Base-by-base conservation (phyloP, 2,113 vertebrate species). In the Xyliphius kryptos region DNA sequence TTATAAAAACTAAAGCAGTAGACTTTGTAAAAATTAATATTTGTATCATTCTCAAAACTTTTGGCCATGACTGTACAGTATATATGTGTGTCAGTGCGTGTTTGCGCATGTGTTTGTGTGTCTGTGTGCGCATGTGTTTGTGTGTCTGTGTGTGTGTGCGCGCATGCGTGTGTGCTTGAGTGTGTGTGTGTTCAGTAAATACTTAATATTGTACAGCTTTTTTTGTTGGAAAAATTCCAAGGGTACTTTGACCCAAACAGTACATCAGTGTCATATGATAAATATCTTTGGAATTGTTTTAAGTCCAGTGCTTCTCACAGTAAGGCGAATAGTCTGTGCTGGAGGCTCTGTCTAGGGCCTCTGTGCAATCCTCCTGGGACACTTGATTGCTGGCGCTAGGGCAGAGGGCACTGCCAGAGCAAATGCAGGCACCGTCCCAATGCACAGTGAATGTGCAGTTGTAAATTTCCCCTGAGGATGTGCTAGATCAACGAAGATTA, bases 331-430 rank as follows among this genome's bases (percentile, higher is more conserved):
- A 56, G 77, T 80, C 80, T 86, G 81, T 83, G 9, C 16, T 63
- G 43, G 14, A n/a, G 43, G 2, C 43, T n/a, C 2, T 14, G 12
- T 46, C 14, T 53, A 86, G 56, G 47, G 52, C 63, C 56, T 61
- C 67, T 32, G 63, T 64, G 58, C 19, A 9, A 41, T 51, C 66
- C 47, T 67, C 68, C 11, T 15, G 65, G 66, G 71, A 70, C 54
- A 22, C 67, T 56, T 61, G 86, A 84, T 86, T 86, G 82, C 88
- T 89, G 89, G 85, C 84, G 85, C 82, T 83, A 21, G 68, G 66
- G 62, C 76, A 71, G 66, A 75, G 66, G 73, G 68, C 66, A 69
- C 53, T 19, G 37, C 47, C 55, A 69, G 76, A 78, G 73, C 68
- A 73, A 73, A 78, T 38, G 19, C 73, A 78, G 68, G 64, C 59